A percentile compares a stretch with the other conserved stretches of the same genome.
phyloP scores from a whole-genome alignment of 1,140 invertebrate species.

The Pseudomyrmex concolor region DNA sequence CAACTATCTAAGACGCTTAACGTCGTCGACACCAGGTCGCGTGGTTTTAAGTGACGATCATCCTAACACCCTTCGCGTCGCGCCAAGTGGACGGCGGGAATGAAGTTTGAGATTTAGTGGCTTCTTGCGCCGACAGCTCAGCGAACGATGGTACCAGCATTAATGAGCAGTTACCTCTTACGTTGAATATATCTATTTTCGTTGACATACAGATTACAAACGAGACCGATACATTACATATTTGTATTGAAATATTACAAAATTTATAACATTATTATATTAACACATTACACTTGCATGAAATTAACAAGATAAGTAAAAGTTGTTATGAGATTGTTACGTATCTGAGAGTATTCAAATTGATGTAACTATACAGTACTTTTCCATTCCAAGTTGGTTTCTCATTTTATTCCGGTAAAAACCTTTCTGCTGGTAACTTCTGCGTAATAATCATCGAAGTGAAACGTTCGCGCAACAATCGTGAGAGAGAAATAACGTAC shows the following conservation, averaged over 20 bases:
- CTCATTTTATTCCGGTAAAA: not conserved
- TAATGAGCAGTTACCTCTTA: slow-evolving; percentile 20
- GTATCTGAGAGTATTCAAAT: slow-evolving; percentile 2
- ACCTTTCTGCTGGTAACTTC: slow-evolving; percentile 11
- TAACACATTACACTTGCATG: too few relatives aligned
- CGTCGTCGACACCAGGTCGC: slow-evolving; percentile 72
- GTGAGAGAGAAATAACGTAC: slow-evolving; percentile 50
- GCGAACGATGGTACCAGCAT: slow-evolving; percentile 12
- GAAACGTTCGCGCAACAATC: slow-evolving; percentile 55
- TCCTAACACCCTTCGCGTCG: slow-evolving; percentile 63
- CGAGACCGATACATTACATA: not conserved
- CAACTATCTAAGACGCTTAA: slow-evolving; percentile 77
- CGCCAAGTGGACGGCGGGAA: slow-evolving; percentile 56
- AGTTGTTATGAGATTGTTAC: not conserved
- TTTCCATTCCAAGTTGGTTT: slow-evolving; percentile 4
- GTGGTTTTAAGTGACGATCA: slow-evolving; percentile 77
- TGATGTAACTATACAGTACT: not conserved
- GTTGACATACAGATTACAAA: not conserved
- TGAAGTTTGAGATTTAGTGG: slow-evolving; percentile 50
- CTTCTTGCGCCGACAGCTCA: slow-evolving; percentile 42
- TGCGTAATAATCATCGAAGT: slow-evolving; percentile 48
- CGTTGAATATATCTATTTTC: not conserved
- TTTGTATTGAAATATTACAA: not conserved
- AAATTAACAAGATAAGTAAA: too few relatives aligned
- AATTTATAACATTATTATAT: not conserved